Conservation (phyloP, 2,113 vertebrate genomes). For the Macaca fascicularis region T2T-MFA8v1.1 NC_088388.1:118639001-118639500, state of each 20-base stretch:
- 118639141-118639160: neutral
- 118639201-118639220: neutral
- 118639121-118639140: neutral
- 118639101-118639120: constrained; percentile 23
- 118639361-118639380: too few species aligned
- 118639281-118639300: neutral
- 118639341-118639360: neutral
- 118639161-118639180: neutral
- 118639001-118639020: neutral
- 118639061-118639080: neutral
- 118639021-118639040: neutral
- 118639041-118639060: neutral
- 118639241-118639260: constrained; percentile 32
- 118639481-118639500: constrained; percentile 7
- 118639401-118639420: neutral
- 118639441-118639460: neutral
- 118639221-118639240: neutral
- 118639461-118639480: constrained; percentile 10
- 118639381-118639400: neutral
- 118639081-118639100: neutral
- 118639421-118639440: neutral
- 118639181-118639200: neutral
- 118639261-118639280: neutral
- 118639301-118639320: neutral
- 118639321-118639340: neutral